A percentile compares a stretch with the other conserved stretches of the same genome.
Evolutionary conservation across 2,888 invertebrate genomes (phyloP).

Genomic region (Eulithis prunata): DNA sequence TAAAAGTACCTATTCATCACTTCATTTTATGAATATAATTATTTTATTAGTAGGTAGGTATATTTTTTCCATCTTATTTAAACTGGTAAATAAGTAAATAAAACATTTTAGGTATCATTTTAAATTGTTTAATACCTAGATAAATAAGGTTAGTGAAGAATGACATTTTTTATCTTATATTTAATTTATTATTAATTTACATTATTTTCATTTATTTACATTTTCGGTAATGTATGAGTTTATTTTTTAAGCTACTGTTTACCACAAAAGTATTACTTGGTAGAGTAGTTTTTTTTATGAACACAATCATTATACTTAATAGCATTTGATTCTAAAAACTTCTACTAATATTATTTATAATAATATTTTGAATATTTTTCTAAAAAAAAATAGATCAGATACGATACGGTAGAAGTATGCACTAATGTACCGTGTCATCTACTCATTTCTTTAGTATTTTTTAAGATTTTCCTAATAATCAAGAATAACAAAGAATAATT

Average conservation of each 20-base stretch:
- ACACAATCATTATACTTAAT: background rate
- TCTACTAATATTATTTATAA: background rate
- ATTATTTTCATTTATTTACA: background rate
- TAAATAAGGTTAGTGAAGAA: constrained; percentile 28
- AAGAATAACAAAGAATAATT: constrained; percentile 76
- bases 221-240: constrained; percentile 2
- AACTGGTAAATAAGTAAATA: too few species aligned
- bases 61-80: too few species aligned
- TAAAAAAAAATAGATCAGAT: background rate
- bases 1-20: too few species aligned
- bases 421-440: constrained; percentile 2
- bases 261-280: constrained; percentile 69
- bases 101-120: too few species aligned
- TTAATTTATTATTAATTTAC: constrained; percentile 11
- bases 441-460: constrained; percentile 32
- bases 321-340: background rate
- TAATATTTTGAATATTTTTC: background rate
- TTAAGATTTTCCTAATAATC: constrained; percentile 50
- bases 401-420: too few species aligned
- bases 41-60: too few species aligned
- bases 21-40: too few species aligned
- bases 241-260: constrained; percentile 47
- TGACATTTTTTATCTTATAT: constrained; percentile 1
- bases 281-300: constrained; percentile 53
- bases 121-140: constrained; percentile 5